A percentile compares a stretch with the other conserved stretches of the same genome.
phyloP scores from a whole-genome alignment of 1,140 invertebrate genomes.

The Schmidtea mediterranea region DNA sequence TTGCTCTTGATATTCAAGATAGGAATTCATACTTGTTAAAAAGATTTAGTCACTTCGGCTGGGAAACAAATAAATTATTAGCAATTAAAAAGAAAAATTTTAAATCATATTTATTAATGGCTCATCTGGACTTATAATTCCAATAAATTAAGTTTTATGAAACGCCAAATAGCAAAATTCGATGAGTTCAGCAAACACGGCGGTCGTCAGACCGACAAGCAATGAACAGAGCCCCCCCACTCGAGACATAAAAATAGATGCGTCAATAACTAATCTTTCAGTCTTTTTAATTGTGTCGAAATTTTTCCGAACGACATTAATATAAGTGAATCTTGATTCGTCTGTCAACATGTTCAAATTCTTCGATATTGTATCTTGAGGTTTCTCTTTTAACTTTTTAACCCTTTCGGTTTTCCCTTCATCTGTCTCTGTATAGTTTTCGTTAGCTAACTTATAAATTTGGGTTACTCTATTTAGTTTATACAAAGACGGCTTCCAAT shows the following conservation, averaged over 20 bases:
- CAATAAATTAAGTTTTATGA: neutral
- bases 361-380: neutral
- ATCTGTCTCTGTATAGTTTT: neutral
- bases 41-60: too few species aligned
- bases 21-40: too few species aligned
- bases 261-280: neutral
- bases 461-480: neutral
- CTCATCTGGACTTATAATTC: too few species aligned
- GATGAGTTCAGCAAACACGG: neutral
- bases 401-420: too few species aligned
- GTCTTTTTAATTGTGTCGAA: neutral
- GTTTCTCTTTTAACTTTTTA: neutral
- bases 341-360: neutral
- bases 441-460: neutral
- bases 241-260: neutral
- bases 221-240: slow-evolving; percentile 1
- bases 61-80: too few species aligned
- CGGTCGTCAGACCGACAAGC: neutral
- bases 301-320: neutral
- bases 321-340: neutral
- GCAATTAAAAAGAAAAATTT: too few species aligned
- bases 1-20: too few species aligned
- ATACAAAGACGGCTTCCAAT: neutral
- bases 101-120: too few species aligned
- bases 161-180: neutral